Conservation (phyloP, 1,140 invertebrate species). For the Charaxes varanes region DNA sequence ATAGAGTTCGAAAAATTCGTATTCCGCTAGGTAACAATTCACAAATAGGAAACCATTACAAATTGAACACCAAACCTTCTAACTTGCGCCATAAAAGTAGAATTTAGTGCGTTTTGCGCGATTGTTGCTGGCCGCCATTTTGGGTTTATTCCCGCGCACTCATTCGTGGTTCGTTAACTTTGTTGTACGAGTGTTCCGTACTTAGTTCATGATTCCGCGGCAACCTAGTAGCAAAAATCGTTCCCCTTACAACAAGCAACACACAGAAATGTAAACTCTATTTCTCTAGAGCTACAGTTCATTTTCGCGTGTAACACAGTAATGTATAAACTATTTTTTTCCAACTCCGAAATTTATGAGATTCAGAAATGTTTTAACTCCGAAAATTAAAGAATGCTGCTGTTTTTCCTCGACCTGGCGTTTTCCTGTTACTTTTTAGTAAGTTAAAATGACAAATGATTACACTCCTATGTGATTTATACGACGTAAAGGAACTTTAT, state of each 20-base stretch:
- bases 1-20: no score
- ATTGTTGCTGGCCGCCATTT: conserved; percentile 67
- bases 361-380: conserved; percentile 22
- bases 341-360: conserved; percentile 17
- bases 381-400: conserved; percentile 18
- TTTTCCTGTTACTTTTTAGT: no score
- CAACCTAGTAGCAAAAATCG: conserved; percentile 30
- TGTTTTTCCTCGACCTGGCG: conserved; percentile 12
- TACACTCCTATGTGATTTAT: no score
- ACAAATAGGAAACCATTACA: conserved; percentile 10
- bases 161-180: conserved; percentile 70
- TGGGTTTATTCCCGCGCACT: conserved; percentile 58
- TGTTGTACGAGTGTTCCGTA: conserved; percentile 59
- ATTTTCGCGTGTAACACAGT: neutral
- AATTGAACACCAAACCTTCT: conserved; percentile 17
- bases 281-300: neutral
- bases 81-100: conserved; percentile 35
- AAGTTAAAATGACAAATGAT: no score
- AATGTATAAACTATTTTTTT: conserved; percentile 19
- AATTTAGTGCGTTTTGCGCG: conserved; percentile 64
- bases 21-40: no score
- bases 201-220: conserved; percentile 55
- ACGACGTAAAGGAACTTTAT: no score
- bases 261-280: conserved; percentile 8
- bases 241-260: conserved; percentile 13